These are phyloP conservation scores for Pseudachorutes palmiensis DNA, from an alignment of 1,140 invertebrate species.

Conservation along the genomic window DNA sequence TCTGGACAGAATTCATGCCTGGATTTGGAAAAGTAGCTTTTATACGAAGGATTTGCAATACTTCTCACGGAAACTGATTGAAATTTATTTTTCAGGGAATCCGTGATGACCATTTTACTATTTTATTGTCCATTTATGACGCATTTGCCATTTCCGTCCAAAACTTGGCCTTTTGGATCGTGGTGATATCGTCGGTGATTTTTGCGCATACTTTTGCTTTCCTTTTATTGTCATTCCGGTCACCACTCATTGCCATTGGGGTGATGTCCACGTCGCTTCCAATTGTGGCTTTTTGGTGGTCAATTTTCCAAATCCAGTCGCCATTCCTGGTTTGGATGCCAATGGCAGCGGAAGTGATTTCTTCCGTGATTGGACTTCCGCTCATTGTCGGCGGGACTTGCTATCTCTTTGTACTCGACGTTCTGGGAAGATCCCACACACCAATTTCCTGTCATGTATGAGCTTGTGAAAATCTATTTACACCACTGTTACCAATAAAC, in stretches of 20 bases:
- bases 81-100: constrained; percentile 39
- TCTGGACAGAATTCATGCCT: constrained; percentile 34
- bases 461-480: too few species aligned
- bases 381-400: constrained; percentile 49
- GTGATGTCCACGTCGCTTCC: constrained; percentile 49
- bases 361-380: constrained; percentile 51
- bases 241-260: constrained; percentile 51
- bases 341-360: constrained; percentile 52
- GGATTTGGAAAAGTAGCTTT: constrained; percentile 28
- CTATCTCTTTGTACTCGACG: constrained; percentile 29
- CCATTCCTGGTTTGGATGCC: constrained; percentile 45
- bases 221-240: constrained; percentile 51
- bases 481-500: too few species aligned
- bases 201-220: constrained; percentile 47
- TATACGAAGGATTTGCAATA: neutral
- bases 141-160: neutral
- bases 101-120: constrained; percentile 21
- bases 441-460: too few species aligned
- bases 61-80: constrained; percentile 7
- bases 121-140: neutral
- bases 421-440: too few species aligned
- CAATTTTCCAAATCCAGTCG: constrained; percentile 47
- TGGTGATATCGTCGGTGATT: constrained; percentile 45
- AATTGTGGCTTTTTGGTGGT: constrained; percentile 53
- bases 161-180: constrained; percentile 45